Conservation (phyloP, 2,797 vertebrate genomes). For the Ficedula albicollis region DNA sequence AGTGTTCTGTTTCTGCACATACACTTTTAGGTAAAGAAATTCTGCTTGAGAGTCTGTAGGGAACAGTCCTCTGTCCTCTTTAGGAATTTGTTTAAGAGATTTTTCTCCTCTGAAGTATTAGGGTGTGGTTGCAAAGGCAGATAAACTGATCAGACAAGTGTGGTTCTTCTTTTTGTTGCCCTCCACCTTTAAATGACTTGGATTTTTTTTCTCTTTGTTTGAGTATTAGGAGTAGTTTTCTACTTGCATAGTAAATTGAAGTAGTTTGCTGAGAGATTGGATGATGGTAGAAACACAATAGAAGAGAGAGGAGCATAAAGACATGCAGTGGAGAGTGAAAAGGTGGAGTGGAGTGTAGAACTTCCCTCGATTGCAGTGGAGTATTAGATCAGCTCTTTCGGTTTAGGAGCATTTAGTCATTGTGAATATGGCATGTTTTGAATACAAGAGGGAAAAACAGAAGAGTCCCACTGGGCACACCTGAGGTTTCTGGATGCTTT, state of each 20-base stretch:
- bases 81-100: background rate
- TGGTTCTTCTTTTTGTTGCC: background rate
- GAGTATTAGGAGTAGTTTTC: background rate
- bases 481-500: background rate
- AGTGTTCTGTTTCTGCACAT: background rate
- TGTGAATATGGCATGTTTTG: background rate
- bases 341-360: background rate
- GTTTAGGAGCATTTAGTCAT: background rate
- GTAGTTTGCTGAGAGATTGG: background rate
- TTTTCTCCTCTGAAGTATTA: background rate
- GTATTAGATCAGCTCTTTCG: background rate
- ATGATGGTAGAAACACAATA: background rate
- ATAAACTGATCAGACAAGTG: background rate
- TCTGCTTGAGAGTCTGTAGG: background rate
- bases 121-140: background rate
- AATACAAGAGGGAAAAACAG: background rate
- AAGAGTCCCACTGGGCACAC: background rate
- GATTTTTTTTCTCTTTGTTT: background rate
- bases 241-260: background rate
- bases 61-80: background rate
- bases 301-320: background rate
- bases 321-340: background rate
- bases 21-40: background rate
- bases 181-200: background rate
- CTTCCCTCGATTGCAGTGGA: background rate